A percentile compares a stretch with the other conserved stretches of the same genome.
Evolutionary conservation across 2,797 vertebrate genomes (phyloP).

Genomic region (Anisognathus igniventris): DNA sequence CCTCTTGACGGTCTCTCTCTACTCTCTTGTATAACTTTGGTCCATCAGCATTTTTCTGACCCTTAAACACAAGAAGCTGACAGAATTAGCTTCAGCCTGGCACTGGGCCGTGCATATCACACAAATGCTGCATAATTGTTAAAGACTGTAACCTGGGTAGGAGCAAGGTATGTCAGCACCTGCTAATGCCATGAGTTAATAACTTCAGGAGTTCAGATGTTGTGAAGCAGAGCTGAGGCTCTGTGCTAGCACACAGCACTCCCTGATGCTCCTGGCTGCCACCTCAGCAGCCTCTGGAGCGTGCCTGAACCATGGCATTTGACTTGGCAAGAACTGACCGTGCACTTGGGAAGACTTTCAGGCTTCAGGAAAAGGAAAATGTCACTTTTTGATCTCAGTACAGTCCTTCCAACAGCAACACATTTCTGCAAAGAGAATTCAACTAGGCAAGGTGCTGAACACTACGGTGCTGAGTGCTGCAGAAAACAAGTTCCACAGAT

Average conservation of each 20-base stretch:
- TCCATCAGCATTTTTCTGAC: neutral
- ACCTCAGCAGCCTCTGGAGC: neutral
- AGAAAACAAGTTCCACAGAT: neutral
- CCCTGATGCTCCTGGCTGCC: neutral
- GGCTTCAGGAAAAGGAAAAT: neutral
- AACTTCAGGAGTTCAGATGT: neutral
- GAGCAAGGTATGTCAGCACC: neutral
- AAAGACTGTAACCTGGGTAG: neutral
- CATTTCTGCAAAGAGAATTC: neutral
- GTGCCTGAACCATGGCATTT: neutral
- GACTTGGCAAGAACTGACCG: neutral
- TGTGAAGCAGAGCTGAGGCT: neutral
- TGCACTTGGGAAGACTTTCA: neutral
- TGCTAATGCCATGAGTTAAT: neutral
- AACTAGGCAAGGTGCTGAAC: neutral
- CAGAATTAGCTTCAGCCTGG: neutral
- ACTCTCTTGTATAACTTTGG: neutral
- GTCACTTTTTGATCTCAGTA: neutral
- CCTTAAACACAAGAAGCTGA: neutral
- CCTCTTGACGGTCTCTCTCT: neutral
- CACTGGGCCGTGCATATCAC: rapidly evolving
- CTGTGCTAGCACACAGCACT: neutral
- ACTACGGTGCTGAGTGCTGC: neutral
- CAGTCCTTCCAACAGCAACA: neutral
- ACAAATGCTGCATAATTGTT: neutral